These are phyloP conservation scores for Microdon myrmicae DNA, from an alignment of 2,888 invertebrate genomes.

Conservation along the genomic window DNA sequence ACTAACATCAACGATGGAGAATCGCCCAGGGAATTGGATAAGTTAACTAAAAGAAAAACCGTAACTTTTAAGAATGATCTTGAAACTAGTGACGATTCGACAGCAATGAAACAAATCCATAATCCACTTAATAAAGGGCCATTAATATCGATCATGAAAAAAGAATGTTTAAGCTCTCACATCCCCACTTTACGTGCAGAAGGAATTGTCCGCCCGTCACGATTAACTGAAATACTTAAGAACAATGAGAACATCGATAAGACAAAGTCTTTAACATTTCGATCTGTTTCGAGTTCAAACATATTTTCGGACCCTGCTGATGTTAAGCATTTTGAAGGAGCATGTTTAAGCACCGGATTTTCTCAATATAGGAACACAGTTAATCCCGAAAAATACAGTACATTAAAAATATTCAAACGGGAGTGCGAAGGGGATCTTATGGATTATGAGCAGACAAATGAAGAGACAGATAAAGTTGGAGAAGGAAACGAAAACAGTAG, in stretches of 20 bases:
- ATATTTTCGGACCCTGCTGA: no score
- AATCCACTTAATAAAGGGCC: constrained; percentile 73
- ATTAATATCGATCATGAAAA: constrained; percentile 73
- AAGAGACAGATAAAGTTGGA: no score
- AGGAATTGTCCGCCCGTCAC: constrained; percentile 73
- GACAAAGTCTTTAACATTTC: constrained; percentile 65
- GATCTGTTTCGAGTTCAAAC: constrained; percentile 34
- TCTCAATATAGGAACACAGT: no score
- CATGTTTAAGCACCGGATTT: no score
- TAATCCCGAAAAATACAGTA: no score
- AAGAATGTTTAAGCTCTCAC: constrained; percentile 71
- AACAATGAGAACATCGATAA: constrained; percentile 69
- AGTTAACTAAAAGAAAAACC: constrained; percentile 69
- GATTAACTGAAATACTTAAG: constrained; percentile 72
- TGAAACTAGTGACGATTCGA: constrained; percentile 73
- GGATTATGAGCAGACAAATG: no score
- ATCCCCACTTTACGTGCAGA: constrained; percentile 70
- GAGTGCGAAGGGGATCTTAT: no score
- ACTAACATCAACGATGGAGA: no score
- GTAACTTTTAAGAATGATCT: constrained; percentile 73
- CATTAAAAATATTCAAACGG: no score
- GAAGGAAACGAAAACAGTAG: no score
- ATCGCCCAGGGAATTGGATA: constrained; percentile 6
- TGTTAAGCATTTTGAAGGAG: no score
- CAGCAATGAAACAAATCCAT: constrained; percentile 70